phyloP scores from a whole-genome alignment of 1,140 invertebrate genomes.

The Drosophila sp. region DNA sequence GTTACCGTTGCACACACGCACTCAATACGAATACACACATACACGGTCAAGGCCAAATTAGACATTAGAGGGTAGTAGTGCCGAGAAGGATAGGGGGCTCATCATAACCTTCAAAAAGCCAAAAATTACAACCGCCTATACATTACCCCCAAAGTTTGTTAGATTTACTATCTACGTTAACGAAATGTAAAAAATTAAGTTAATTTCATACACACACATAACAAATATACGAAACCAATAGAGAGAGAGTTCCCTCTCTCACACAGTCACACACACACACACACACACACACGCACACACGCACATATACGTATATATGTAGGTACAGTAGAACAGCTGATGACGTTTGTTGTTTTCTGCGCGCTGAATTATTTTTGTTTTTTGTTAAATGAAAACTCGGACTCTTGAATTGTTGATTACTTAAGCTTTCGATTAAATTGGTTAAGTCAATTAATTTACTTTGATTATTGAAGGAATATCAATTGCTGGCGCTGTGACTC shows the following conservation, averaged over 20 bases:
- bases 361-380: constrained; percentile 55
- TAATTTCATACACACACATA: not conserved
- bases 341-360: constrained; percentile 78
- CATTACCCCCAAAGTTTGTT: constrained; percentile 55
- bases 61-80: constrained; percentile 1
- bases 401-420: constrained; percentile 41
- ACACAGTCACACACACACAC: not conserved
- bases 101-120: constrained; percentile 69
- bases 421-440: constrained; percentile 50
- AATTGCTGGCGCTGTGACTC: constrained; percentile 31
- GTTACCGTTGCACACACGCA: constrained; percentile 51
- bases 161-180: constrained; percentile 41
- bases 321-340: constrained; percentile 65
- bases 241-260: not conserved
- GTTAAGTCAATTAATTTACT: constrained; percentile 51
- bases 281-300: not conserved
- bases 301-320: constrained; percentile 24
- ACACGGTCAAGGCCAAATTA: constrained; percentile 75
- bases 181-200: not conserved
- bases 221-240: constrained; percentile 24
- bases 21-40: constrained; percentile 30
- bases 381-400: constrained; percentile 66
- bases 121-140: constrained; percentile 25
- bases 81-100: constrained; percentile 19
- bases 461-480: constrained; percentile 42